A percentile compares a stretch with the other conserved stretches of the same genome.
phyloP scores from a whole-genome alignment of 2,888 invertebrate genomes.

The Coelopa pilipes region DNA sequence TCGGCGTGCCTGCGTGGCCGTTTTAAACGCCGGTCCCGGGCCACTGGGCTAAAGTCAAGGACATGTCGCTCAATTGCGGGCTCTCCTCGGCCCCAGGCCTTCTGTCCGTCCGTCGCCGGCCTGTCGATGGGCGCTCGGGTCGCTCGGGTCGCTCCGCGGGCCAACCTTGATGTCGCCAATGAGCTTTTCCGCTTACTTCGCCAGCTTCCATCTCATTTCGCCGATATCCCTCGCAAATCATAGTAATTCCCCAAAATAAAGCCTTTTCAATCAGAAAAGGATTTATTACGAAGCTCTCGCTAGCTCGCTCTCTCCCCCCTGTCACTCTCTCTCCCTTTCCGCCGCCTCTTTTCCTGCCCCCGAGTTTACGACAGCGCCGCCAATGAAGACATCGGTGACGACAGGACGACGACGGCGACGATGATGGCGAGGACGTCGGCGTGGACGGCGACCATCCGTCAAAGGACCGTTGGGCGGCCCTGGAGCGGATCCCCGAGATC shows the following conservation, averaged over 20 bases:
- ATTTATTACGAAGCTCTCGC: slow-evolving; percentile 11
- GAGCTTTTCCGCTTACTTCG: slow-evolving; percentile 16
- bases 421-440: not conserved
- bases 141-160: not conserved
- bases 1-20: too few relatives aligned
- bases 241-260: slow-evolving; percentile 16
- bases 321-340: not conserved
- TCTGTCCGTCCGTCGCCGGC: not conserved
- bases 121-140: not conserved
- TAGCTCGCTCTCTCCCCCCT: not conserved
- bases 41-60: too few relatives aligned
- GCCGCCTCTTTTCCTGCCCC: not conserved
- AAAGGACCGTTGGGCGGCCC: too few relatives aligned
- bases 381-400: too few relatives aligned
- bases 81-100: not conserved
- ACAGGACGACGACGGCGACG: too few relatives aligned
- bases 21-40: too few relatives aligned
- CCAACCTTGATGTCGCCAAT: slow-evolving; percentile 17
- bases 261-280: slow-evolving; percentile 29
- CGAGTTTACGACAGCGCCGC: too few relatives aligned
- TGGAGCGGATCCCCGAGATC: not conserved
- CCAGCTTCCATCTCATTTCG: not conserved
- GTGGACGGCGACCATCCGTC: not conserved
- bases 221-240: slow-evolving; percentile 12
- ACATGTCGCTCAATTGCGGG: too few relatives aligned